These are phyloP conservation scores for Smutsia temminckii DNA, from an alignment of 2,797 vertebrate species.

Conservation along the genomic window DNA sequence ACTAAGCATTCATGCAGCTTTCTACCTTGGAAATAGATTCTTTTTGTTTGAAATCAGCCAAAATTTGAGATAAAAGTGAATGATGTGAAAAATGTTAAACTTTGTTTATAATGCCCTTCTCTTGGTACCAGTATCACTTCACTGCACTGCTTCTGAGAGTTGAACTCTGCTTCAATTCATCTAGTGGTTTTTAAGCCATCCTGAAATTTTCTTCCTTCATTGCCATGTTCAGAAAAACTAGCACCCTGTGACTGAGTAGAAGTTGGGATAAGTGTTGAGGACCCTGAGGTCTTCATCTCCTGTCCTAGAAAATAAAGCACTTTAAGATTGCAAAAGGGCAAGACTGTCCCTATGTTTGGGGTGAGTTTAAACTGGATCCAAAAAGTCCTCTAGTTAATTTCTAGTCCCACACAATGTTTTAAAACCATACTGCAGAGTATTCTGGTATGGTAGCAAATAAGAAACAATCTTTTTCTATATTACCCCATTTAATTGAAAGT, in stretches of 20 bases:
- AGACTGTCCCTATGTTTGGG: neutral
- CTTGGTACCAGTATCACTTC: neutral
- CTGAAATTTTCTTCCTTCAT: neutral
- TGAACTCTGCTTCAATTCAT: neutral
- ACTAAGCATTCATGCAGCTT: constrained; percentile 53
- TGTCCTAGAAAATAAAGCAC: neutral
- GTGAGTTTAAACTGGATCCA: constrained; percentile 15
- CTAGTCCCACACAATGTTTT: neutral
- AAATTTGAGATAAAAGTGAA: constrained; percentile 55
- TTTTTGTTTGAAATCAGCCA: constrained; percentile 63
- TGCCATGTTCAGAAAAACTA: neutral
- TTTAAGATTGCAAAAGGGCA: neutral
- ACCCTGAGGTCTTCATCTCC: neutral
- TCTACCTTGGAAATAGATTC: constrained; percentile 48
- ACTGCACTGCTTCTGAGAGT: neutral
- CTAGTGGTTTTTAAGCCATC: neutral
- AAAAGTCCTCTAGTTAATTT: constrained; percentile 14
- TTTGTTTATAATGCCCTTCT: constrained; percentile 19
- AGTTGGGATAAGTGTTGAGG: neutral
- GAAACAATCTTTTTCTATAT: neutral
- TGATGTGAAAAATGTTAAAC: constrained; percentile 9
- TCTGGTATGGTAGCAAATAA: neutral
- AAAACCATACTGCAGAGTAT: neutral
- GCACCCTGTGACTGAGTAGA: neutral
- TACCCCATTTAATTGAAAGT: neutral